phyloP scores from a whole-genome alignment of 2,113 vertebrate genomes.

The Eolophus roseicapilla region DNA sequence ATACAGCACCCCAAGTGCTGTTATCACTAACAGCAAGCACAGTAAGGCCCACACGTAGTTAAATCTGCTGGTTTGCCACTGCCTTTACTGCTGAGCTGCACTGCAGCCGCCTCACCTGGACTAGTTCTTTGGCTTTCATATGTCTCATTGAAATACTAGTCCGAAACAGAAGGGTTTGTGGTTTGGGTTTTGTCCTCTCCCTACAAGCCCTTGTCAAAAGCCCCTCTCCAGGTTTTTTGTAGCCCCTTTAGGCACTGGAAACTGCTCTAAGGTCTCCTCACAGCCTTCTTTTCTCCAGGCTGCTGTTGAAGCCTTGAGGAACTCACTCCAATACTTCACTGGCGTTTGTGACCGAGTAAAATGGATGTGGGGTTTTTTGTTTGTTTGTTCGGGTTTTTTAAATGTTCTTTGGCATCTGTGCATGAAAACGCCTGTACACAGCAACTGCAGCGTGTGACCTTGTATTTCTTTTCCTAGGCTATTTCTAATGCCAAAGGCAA shows the following conservation, averaged over 20 bases:
- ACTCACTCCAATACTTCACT: not conserved
- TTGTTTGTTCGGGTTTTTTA: not conserved
- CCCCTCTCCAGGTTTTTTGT: not conserved
- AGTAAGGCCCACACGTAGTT: fast-evolving
- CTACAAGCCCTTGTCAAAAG: not conserved
- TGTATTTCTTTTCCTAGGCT: not conserved
- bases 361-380: not conserved
- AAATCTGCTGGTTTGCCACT: not conserved
- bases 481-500: not conserved
- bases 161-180: not conserved
- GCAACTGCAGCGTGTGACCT: not conserved
- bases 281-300: not conserved
- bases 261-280: not conserved
- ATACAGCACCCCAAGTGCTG: not conserved
- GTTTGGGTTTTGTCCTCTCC: not conserved
- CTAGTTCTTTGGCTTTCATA: not conserved
- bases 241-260: not conserved
- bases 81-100: not conserved
- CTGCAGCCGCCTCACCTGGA: not conserved
- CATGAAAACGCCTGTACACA: not conserved
- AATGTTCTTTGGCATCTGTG: not conserved
- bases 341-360: not conserved
- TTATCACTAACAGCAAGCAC: not conserved
- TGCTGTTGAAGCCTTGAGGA: not conserved
- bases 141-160: not conserved